A percentile compares a stretch with the other conserved stretches of the same genome.
Conservation (phyloP, 1,140 invertebrate species). For the Papilio dardanus region DNA sequence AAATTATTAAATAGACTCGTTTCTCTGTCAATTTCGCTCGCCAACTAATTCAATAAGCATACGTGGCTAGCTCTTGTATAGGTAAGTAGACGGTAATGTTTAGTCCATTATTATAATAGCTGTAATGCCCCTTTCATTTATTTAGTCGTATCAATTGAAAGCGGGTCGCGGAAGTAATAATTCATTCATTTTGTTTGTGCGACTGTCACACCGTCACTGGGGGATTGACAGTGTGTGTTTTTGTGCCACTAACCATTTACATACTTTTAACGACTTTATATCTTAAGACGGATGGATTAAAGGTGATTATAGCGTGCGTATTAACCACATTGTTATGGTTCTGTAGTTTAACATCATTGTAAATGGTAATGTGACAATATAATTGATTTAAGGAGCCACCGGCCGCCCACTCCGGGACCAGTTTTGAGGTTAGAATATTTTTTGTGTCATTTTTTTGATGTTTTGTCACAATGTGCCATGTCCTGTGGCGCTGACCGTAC, state of each 20-base stretch:
- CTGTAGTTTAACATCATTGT: conserved; percentile 45
- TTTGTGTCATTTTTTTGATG: conserved; percentile 5
- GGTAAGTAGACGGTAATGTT: neutral
- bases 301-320: conserved; percentile 38
- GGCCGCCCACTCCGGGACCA: conserved; percentile 47
- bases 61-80: neutral
- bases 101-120: conserved; percentile 39
- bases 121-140: conserved; percentile 47
- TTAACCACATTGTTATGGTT: conserved; percentile 39
- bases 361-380: conserved; percentile 57
- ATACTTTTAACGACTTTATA: neutral
- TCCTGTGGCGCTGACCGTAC: conserved; percentile 27
- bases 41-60: neutral
- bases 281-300: conserved; percentile 5
- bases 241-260: conserved; percentile 14
- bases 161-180: conserved; percentile 54
- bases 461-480: conserved; percentile 22
- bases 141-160: conserved; percentile 47
- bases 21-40: neutral
- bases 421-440: conserved; percentile 35
- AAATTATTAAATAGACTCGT: neutral
- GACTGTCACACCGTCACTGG: conserved; percentile 28
- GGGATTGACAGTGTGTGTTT: conserved; percentile 38
- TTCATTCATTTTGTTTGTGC: conserved; percentile 54
- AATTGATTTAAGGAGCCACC: conserved; percentile 55